phyloP scores from a whole-genome alignment of 2,888 invertebrate genomes.

The Mythimna vitellina region DNA sequence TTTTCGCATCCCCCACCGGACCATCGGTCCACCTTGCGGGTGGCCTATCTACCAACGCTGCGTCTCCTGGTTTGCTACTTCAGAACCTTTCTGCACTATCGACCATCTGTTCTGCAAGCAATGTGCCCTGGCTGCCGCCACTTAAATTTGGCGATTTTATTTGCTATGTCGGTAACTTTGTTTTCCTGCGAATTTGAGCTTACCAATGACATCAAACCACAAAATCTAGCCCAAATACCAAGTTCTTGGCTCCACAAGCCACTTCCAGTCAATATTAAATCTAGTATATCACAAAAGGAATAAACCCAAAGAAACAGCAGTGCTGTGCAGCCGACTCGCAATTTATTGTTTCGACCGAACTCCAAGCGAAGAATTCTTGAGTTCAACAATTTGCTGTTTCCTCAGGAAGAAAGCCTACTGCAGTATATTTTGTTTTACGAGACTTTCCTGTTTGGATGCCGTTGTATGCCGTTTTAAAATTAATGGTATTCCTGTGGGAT shows the following conservation, averaged over 20 bases:
- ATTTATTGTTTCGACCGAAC: conserved; percentile 69
- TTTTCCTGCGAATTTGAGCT: neutral
- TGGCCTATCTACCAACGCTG: no score
- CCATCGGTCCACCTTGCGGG: no score
- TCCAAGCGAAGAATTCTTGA: conserved; percentile 62
- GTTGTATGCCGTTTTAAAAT: conserved; percentile 11
- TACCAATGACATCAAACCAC: neutral
- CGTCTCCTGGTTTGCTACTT: no score
- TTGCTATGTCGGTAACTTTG: no score
- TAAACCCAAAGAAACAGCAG: conserved; percentile 65
- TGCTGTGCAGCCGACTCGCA: conserved; percentile 64
- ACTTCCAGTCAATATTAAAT: conserved; percentile 59
- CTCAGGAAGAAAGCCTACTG: conserved; percentile 48
- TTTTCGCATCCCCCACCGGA: no score
- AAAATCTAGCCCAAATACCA: conserved; percentile 20
- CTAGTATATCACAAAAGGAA: conserved; percentile 61
- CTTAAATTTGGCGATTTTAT: no score
- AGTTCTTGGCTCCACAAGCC: conserved; percentile 28
- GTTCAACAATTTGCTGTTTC: conserved; percentile 58
- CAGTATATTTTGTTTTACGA: conserved; percentile 46
- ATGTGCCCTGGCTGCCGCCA: no score
- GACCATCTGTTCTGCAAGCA: no score
- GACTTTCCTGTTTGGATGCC: conserved; percentile 6
- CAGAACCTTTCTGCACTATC: no score
- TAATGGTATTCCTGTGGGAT: neutral